A percentile compares a stretch with the other conserved stretches of the same genome.
These are phyloP conservation scores for Tetrao urogallus DNA, from an alignment of 2,113 vertebrate genomes.

Conservation along the genomic window DNA sequence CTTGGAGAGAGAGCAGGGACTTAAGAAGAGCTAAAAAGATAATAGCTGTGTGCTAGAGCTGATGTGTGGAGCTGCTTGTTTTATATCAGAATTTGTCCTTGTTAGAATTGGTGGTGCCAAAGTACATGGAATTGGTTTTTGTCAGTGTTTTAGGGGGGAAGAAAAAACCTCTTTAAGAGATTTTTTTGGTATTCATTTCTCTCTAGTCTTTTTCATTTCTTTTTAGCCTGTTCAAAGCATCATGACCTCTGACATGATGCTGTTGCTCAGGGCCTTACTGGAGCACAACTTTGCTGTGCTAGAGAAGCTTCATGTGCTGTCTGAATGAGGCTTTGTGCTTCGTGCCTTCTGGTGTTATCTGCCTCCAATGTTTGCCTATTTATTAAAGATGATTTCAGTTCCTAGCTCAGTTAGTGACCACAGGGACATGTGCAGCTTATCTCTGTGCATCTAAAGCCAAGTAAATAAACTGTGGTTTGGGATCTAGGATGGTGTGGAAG, in stretches of 20 bases:
- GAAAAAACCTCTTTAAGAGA: not conserved
- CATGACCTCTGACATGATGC: not conserved
- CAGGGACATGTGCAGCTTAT: not conserved
- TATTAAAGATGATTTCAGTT: not conserved
- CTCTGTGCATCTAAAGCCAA: slow-evolving; percentile 1
- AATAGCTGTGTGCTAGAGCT: not conserved
- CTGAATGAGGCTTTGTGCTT: not conserved
- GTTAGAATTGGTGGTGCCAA: not conserved
- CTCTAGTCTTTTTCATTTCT: not conserved
- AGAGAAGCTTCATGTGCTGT: not conserved
- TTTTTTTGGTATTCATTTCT: not conserved
- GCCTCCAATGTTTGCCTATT: not conserved
- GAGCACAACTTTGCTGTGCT: not conserved
- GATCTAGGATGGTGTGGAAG: slow-evolving; percentile 6
- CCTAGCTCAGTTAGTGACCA: not conserved
- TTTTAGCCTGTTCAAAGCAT: not conserved
- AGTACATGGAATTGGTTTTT: not conserved
- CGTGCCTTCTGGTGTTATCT: not conserved
- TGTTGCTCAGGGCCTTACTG: not conserved
- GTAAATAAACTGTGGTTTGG: slow-evolving; percentile 18
- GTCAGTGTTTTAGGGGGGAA: not conserved
- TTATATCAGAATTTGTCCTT: not conserved
- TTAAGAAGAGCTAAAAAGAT: not conserved
- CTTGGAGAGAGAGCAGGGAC: not conserved
- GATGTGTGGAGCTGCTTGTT: not conserved